phyloP scores from a whole-genome alignment of 2,113 vertebrate genomes.

The Periophthalmus modestus region DNA sequence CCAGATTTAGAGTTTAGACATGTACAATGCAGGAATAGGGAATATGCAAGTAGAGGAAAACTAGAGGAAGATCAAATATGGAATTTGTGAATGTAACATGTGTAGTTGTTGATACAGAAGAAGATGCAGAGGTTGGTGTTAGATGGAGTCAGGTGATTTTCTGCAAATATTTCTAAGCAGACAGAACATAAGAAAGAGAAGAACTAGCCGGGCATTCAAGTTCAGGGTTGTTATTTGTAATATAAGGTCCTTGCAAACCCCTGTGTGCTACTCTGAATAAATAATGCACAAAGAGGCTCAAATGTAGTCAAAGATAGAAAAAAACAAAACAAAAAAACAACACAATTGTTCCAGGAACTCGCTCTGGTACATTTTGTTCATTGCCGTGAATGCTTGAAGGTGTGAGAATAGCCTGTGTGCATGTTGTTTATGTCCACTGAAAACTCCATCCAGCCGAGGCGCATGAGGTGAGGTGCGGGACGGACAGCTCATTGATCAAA shows the following conservation, averaged over 20 bases:
- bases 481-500: slow-evolving; percentile 76
- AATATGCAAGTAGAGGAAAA: background rate
- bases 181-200: background rate
- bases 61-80: background rate
- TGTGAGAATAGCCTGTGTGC: slow-evolving; percentile 40
- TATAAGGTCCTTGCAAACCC: background rate
- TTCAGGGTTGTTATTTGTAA: background rate
- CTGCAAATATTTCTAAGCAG: background rate
- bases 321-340: too few species aligned
- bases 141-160: background rate
- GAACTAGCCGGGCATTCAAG: background rate
- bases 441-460: slow-evolving; percentile 45
- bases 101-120: background rate
- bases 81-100: background rate
- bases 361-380: background rate
- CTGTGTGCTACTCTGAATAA: background rate
- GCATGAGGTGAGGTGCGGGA: slow-evolving; percentile 54
- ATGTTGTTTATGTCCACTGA: slow-evolving; percentile 50
- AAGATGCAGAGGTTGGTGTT: background rate
- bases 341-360: background rate
- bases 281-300: background rate
- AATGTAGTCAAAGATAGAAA: background rate
- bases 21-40: background rate
- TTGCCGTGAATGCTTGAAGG: slow-evolving; percentile 29
- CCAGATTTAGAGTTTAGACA: background rate